A percentile compares a stretch with the other conserved stretches of the same genome.
phyloP scores from a whole-genome alignment of 1,140 invertebrate genomes.

The Drosophila quadrilineata region DNA sequence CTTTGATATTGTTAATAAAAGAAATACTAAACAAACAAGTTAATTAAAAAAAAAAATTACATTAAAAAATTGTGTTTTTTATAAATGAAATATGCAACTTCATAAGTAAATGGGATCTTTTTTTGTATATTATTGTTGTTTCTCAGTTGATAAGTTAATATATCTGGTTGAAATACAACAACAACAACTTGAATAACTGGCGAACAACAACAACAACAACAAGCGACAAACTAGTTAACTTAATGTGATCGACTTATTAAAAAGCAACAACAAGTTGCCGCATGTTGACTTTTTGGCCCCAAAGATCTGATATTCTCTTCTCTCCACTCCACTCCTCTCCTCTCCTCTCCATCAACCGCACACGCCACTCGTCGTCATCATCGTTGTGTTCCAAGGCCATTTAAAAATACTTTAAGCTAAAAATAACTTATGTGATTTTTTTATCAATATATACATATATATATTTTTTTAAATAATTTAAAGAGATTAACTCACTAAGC shows the following conservation, averaged over 20 bases:
- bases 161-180: not conserved
- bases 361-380: not conserved
- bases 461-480: constrained; percentile 18
- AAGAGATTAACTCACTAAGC: constrained; percentile 1
- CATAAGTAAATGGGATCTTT: too few species aligned
- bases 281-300: not conserved
- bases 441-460: constrained; percentile 1
- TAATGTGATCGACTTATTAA: constrained; percentile 13
- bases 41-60: too few species aligned
- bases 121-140: too few species aligned
- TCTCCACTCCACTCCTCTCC: constrained; percentile 2
- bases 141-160: not conserved
- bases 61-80: too few species aligned
- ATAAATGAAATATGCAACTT: too few species aligned
- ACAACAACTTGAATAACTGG: too few species aligned
- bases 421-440: constrained; percentile 60
- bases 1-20: too few species aligned
- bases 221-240: constrained; percentile 22
- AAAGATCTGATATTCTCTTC: not conserved
- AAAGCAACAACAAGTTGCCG: not conserved
- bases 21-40: too few species aligned
- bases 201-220: too few species aligned
- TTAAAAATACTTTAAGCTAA: constrained; percentile 75
- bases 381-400: constrained; percentile 60
- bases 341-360: constrained; percentile 17